Conservation (phyloP, 1,140 invertebrate species). For the Campoletis sonorensis region DNA sequence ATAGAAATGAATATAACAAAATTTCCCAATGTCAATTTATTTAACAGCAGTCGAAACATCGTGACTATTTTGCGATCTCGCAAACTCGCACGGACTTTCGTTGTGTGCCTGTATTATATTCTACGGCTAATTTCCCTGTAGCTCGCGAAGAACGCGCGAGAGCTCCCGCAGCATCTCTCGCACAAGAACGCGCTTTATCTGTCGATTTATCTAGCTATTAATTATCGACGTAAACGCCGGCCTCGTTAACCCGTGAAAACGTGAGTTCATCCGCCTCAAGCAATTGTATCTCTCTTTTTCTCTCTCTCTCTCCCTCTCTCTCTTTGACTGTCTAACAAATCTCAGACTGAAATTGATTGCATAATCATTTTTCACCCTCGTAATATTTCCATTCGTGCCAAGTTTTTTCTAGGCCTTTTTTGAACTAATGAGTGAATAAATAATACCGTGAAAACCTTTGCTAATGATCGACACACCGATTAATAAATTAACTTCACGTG, state of each 20-base stretch:
- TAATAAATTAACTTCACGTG: conserved; percentile 10
- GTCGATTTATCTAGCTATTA: conserved; percentile 70
- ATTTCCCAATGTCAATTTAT: not conserved
- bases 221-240: conserved; percentile 63
- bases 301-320: conserved; percentile 18
- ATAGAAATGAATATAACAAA: not conserved
- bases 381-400: conserved; percentile 37
- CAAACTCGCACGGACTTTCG: not conserved
- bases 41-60: conserved; percentile 30
- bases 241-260: conserved; percentile 60
- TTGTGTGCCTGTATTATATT: conserved; percentile 5
- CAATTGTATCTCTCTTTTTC: conserved; percentile 3
- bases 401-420: not conserved
- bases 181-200: conserved; percentile 58
- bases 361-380: conserved; percentile 43
- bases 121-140: conserved; percentile 34
- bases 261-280: conserved; percentile 45
- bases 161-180: conserved; percentile 43
- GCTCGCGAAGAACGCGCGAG: conserved; percentile 22
- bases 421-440: not conserved
- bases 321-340: conserved; percentile 15
- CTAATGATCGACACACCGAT: not conserved
- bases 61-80: conserved; percentile 39
- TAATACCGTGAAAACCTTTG: not conserved
- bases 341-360: conserved; percentile 42